Evolutionary conservation across 2,888 invertebrate genomes (phyloP).

Genomic region (Bombyx huttoni): DNA sequence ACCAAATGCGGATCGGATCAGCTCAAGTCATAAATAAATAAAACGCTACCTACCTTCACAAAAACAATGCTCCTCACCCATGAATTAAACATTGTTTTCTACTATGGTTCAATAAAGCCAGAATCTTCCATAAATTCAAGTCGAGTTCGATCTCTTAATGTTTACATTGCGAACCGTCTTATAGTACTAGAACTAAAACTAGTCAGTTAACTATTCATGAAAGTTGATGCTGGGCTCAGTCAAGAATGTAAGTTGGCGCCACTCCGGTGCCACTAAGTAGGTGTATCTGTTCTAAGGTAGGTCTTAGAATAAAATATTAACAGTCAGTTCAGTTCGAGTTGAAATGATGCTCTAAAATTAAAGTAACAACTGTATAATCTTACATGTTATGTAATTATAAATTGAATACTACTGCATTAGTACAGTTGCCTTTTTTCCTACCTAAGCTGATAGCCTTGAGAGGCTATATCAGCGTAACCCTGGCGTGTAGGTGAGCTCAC

Average conservation of each 20-base stretch:
- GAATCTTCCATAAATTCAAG: slow-evolving; percentile 18
- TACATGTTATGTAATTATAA: too few relatives aligned
- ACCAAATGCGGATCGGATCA: neutral
- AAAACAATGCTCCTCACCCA: slow-evolving; percentile 5
- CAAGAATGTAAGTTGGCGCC: slow-evolving; percentile 63
- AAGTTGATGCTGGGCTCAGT: slow-evolving; percentile 51
- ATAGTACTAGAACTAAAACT: slow-evolving; percentile 36
- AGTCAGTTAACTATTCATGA: slow-evolving; percentile 62
- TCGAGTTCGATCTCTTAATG: slow-evolving; percentile 21
- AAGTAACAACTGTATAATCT: too few relatives aligned
- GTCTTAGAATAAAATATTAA: neutral
- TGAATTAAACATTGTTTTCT: slow-evolving; percentile 21
- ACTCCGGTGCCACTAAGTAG: slow-evolving; percentile 10
- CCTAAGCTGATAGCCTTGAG: too few relatives aligned
- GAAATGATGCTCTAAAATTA: neutral
- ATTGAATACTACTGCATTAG: too few relatives aligned
- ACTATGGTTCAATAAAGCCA: slow-evolving; percentile 16
- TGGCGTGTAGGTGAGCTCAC: too few relatives aligned
- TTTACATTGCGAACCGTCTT: slow-evolving; percentile 30
- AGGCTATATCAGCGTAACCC: too few relatives aligned
- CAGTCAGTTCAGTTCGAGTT: neutral
- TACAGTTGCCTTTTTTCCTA: too few relatives aligned
- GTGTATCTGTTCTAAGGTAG: neutral
- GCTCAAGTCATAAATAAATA: neutral
- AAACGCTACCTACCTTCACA: neutral